Base-by-base conservation (phyloP, 2,113 vertebrate species). In the Cheirogaleus medius region DNA sequence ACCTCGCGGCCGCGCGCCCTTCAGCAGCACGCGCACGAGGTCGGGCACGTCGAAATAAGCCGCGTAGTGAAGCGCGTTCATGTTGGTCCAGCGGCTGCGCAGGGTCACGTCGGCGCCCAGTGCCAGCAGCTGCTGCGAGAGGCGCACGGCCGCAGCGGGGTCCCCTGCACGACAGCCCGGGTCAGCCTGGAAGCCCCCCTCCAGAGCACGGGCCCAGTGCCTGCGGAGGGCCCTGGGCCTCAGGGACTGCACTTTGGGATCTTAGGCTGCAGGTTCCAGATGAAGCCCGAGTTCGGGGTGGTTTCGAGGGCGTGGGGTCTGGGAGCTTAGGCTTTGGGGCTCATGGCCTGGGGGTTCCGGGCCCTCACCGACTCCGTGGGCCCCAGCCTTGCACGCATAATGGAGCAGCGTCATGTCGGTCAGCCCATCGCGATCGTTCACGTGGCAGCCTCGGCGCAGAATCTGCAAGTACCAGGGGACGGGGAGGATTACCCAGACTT, bases 391-490 rank as follows among this genome's bases (percentile, higher is more conserved):
- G 95, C 99, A 99, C 23, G 99, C 99, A 90, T 99, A 99, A 98
- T 99, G 99, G 12, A 99, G 99, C 49, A 99, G 98, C 0, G 99
- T 99, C 99, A 99, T 99, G 96, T 99, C 99, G 0, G 99, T 99
- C 98, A 99, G 97, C 2, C 99, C 99, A 4, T 99, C 99, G 0
- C 99, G 98, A 96, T 99, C 99, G 29, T 99, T 99, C 52, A 99
- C 99, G 0, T 99, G 99, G 97, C 99, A 99, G 42, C 99, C 99
- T 0, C 99, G 99, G 87, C 99, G 99, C 96, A 99, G 98, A 97
- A 99, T 99, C 99, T 99, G 98, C 54, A 69, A 96, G 64, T 6
- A 58, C 23, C 58, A 47, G 47, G 39, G 10, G 12, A 47, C 2
- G 11, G 6, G 17, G 21, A 63, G 52, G 21, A 37, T 96, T 29